A percentile compares a stretch with the other conserved stretches of the same genome.
These are phyloP conservation scores for pig (Sus scrofa) DNA, from an alignment of 2,113 vertebrate species.

Conservation along the genomic window DNA sequence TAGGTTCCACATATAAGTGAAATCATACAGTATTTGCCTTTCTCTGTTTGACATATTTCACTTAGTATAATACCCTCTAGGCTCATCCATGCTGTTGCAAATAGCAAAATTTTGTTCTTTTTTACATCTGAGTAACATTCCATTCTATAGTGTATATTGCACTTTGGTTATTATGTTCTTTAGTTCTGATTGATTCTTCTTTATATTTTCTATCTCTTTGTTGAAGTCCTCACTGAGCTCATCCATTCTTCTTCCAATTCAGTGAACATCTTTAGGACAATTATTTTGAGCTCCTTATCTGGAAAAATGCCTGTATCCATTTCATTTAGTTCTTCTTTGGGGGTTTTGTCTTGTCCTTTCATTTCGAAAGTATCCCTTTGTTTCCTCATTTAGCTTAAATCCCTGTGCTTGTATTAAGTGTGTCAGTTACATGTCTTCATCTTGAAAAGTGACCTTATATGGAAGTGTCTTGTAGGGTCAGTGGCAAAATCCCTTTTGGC, in stretches of 20 bases:
- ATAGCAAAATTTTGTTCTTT: too few relatives aligned
- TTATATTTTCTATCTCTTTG: too few relatives aligned
- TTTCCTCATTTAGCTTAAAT: background rate
- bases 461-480: background rate
- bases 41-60: too few relatives aligned
- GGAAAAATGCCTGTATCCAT: background rate
- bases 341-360: background rate
- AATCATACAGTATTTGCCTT: too few relatives aligned
- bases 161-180: too few relatives aligned
- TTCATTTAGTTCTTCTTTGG: background rate
- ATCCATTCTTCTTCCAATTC: background rate
- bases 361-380: background rate
- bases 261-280: background rate
- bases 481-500: background rate
- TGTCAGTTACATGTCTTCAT: background rate
- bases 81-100: too few relatives aligned
- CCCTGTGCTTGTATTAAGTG: background rate
- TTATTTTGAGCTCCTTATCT: background rate
- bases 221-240: background rate
- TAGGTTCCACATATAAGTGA: too few relatives aligned
- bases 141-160: too few relatives aligned
- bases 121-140: too few relatives aligned
- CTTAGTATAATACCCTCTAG: too few relatives aligned
- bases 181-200: too few relatives aligned
- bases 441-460: background rate